Percentiles rank a stretch among this genome's conserved stretches.
These are phyloP conservation scores for Sphaerodactylus townsendi DNA, from an alignment of 2,113 vertebrate genomes.

Conservation along the genomic window DNA sequence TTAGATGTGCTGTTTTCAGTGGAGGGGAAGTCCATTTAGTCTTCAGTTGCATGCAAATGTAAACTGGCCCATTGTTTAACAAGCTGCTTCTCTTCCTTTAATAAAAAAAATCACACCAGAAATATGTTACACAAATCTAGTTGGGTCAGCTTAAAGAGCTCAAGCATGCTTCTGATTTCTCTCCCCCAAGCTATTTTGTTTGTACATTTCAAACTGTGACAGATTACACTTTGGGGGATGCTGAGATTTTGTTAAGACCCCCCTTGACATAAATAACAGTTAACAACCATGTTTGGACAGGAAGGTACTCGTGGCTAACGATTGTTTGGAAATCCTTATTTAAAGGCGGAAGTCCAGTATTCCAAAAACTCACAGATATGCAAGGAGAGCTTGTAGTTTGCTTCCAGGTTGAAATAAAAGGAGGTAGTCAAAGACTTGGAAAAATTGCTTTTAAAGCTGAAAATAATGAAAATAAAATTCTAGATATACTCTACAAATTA, in stretches of 20 bases:
- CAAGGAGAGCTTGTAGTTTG: too few relatives aligned
- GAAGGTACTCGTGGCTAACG: background rate
- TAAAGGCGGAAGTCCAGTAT: background rate
- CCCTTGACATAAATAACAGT: constrained; percentile 24
- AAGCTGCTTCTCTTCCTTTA: background rate
- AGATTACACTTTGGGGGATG: constrained; percentile 12
- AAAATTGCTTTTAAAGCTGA: too few relatives aligned
- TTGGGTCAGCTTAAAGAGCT: background rate
- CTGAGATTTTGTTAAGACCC: constrained; percentile 10
- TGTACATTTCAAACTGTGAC: constrained; percentile 14
- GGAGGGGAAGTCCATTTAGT: background rate
- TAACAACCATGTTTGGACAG: constrained; percentile 8
- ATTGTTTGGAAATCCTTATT: background rate
- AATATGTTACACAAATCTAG: background rate
- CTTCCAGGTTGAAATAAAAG: too few relatives aligned
- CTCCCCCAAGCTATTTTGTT: constrained; percentile 5
- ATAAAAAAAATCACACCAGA: background rate
- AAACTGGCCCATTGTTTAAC: background rate
- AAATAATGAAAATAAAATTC: too few relatives aligned
- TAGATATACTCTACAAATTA: too few relatives aligned
- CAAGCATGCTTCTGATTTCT: background rate
- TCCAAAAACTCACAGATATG: background rate
- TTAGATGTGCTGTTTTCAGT: background rate
- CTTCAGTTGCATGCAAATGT: background rate
- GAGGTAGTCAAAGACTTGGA: too few relatives aligned